phyloP scores from a whole-genome alignment of 1,140 invertebrate genomes.

The Cheumatopsyche charites region DNA sequence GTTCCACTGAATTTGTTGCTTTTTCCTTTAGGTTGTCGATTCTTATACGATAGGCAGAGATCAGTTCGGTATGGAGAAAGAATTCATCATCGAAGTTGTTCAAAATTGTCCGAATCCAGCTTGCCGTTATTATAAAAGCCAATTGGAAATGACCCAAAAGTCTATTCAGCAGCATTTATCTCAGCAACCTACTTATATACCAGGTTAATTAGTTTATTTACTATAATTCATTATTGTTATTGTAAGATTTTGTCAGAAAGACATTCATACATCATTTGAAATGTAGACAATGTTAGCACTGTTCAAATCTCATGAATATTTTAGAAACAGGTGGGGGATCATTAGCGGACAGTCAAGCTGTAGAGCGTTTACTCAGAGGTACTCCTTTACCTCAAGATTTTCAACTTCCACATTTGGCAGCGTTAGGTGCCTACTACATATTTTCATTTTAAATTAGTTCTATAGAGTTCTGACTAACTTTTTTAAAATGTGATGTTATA shows the following conservation, averaged over 20 bases:
- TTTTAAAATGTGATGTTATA: conserved; percentile 13
- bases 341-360: conserved; percentile 59
- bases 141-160: conserved; percentile 74
- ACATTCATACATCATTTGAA: neutral
- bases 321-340: conserved; percentile 55
- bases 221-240: neutral
- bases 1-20: neutral
- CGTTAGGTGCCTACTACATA: conserved; percentile 53
- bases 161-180: conserved; percentile 62
- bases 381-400: conserved; percentile 58
- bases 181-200: conserved; percentile 61
- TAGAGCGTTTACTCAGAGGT: conserved; percentile 58
- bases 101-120: conserved; percentile 86
- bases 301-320: conserved; percentile 8
- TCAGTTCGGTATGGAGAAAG: conserved; percentile 88
- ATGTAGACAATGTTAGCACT: neutral
- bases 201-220: conserved; percentile 51
- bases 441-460: neutral
- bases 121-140: conserved; percentile 84
- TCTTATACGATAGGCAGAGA: conserved; percentile 85
- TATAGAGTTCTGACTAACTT: neutral
- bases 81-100: conserved; percentile 85
- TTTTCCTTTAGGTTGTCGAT: conserved; percentile 69
- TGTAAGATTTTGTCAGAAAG: neutral
- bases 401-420: conserved; percentile 61